Evolutionary conservation across 2,888 invertebrate genomes (phyloP).

Genomic region (Marasmarcha lunaedactyla): DNA sequence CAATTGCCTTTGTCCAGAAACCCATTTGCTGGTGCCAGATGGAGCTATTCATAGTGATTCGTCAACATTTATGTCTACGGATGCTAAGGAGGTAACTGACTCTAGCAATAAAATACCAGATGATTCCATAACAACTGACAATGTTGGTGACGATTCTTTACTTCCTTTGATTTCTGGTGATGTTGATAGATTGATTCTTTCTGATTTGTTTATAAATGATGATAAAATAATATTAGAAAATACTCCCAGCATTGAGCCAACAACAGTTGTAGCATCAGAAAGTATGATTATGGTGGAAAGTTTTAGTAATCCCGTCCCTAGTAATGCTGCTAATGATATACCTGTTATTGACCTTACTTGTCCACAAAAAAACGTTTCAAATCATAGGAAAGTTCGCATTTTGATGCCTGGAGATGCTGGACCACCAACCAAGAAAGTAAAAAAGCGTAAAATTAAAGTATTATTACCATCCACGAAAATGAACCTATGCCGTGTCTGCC

Average conservation of each 20-base stretch:
- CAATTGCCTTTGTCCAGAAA: constrained; percentile 1
- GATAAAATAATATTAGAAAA: constrained; percentile 2
- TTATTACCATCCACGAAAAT: not conserved
- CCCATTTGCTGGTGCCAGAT: not conserved
- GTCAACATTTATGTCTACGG: too few relatives aligned
- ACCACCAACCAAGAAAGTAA: constrained; percentile 5
- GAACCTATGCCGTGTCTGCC: constrained; percentile 1
- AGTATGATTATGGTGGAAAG: not conserved
- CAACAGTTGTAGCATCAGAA: not conserved
- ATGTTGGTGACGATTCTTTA: too few relatives aligned
- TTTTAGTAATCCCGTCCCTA: too few relatives aligned
- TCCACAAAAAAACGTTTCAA: too few relatives aligned
- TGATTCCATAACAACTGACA: too few relatives aligned
- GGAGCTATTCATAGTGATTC: too few relatives aligned
- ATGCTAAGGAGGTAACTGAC: constrained; percentile 4
- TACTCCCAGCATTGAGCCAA: not conserved
- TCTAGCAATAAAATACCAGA: too few relatives aligned
- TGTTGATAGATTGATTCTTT: not conserved
- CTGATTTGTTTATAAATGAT: constrained; percentile 1
- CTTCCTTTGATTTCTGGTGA: not conserved
- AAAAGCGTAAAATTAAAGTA: constrained; percentile 2
- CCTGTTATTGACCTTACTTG: too few relatives aligned
- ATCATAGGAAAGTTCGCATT: too few relatives aligned
- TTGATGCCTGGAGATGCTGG: constrained; percentile 3
- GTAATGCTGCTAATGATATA: too few relatives aligned